Percentiles rank a stretch among this genome's conserved stretches.
These are phyloP conservation scores for Channa maculata DNA, from an alignment of 2,113 vertebrate genomes.

Conservation along the genomic window DNA sequence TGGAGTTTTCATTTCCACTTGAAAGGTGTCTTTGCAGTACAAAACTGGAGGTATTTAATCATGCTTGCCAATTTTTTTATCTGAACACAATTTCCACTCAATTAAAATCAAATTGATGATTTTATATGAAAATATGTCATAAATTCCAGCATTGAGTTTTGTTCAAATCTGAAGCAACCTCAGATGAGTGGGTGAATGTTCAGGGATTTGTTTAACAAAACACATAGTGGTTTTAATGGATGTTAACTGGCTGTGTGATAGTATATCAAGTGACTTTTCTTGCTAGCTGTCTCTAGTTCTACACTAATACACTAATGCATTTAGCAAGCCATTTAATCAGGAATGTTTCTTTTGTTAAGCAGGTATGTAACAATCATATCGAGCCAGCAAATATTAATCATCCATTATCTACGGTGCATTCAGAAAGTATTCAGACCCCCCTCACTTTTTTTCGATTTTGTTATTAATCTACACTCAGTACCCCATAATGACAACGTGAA, in stretches of 20 bases:
- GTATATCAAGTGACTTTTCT: background rate
- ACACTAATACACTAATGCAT: no score
- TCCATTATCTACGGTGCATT: no score
- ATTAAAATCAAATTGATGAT: background rate
- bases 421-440: no score
- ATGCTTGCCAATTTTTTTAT: slow-evolving; percentile 1
- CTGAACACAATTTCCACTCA: background rate
- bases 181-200: background rate
- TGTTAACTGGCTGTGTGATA: background rate
- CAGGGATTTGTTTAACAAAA: background rate
- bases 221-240: background rate
- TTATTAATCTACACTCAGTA: no score
- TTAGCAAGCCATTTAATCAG: no score
- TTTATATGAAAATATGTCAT: background rate
- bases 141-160: background rate
- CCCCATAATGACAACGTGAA: no score
- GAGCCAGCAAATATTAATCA: no score
- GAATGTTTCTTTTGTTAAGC: no score
- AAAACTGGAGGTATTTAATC: slow-evolving; percentile 5
- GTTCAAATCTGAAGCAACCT: background rate
- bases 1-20: slow-evolving; percentile 25
- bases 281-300: background rate
- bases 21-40: slow-evolving; percentile 2
- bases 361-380: no score
- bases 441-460: no score